Evolutionary conservation across 1,140 invertebrate species (phyloP), one percentile per base, ranked within the genome.

Genomic region (Ceratina japonica): DNA sequence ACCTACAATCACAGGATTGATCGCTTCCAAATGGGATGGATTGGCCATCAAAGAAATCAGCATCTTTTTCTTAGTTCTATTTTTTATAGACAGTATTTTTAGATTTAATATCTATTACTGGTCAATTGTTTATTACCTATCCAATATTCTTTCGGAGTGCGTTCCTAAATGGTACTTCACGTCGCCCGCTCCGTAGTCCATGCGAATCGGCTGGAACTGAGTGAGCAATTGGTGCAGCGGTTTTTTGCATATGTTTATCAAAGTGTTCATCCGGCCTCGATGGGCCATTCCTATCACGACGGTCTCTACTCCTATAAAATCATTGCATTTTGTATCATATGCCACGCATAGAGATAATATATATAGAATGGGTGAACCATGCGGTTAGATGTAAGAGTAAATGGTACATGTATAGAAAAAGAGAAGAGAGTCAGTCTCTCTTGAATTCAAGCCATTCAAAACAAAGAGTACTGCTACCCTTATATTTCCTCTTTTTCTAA

Each of bases 151-250:
- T 87, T 98, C 95, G 79, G 95, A 95, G 87, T 95, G 96, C 52
- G 97, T 96, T 10, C 98, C 98, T 85, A 99, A 93, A 92, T 99
- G 98, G 91, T 98, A 99, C 88, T 98, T 99, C 0, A 99, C 97
- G 91, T 99, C 98, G n/a, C 98, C 98, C 7, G 97, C 97, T 62
- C 96, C 97, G 92, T 96, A 82, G 20, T 91, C 89, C 0, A 90
- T 5, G 16, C 84, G 13, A 7, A 91, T 63, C 3, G 90, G 84
- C 72, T 89, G 88, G 89, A 99, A 99, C 90, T 98, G 97, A 2
- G 95, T 95, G 84, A 99, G 96, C 58, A 99, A 95, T 85, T 98
- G 96, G 58, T 95, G 94, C 62, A 99, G 89, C 8, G 97, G 97
- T 89, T 98, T 98, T 8, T 96, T 94, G 82, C 97, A 98, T 1